Conservation (phyloP, 2,113 vertebrate genomes). For the Trachemys scripta region DNA sequence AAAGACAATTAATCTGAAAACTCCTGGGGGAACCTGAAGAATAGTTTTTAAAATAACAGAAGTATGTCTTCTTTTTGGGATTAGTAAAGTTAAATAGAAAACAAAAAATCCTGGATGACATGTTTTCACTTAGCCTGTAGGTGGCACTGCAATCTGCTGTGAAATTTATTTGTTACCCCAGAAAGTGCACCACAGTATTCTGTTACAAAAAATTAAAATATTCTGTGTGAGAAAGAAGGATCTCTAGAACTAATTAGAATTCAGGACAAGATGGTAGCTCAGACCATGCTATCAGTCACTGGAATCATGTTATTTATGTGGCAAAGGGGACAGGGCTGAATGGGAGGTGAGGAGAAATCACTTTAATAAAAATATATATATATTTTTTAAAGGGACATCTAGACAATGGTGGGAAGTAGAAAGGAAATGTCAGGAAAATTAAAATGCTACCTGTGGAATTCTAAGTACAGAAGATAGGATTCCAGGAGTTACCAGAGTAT, state of each 20-base stretch:
- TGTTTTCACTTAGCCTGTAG: not conserved
- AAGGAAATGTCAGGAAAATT: not conserved
- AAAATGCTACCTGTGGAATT: not conserved
- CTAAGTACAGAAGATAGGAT: not conserved
- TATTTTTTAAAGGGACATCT: not conserved
- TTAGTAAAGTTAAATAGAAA: not conserved
- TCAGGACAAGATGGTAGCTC: not conserved
- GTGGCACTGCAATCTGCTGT: slow-evolving; percentile 48
- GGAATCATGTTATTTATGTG: fast-evolving
- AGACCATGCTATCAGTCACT: not conserved
- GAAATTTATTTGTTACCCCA: not conserved
- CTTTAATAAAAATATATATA: not conserved
- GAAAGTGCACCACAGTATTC: not conserved
- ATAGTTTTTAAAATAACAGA: not conserved
- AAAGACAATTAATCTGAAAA: not conserved
- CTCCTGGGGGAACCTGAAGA: not conserved
- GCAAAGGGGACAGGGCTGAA: not conserved
- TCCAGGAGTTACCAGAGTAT: not conserved
- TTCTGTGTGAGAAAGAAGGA: not conserved
- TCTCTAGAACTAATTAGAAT: not conserved
- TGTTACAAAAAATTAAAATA: not conserved
- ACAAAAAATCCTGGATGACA: not conserved
- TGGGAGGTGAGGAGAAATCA: not conserved
- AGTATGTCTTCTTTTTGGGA: not conserved
- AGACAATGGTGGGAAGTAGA: not conserved